Evolutionary conservation across 2,113 vertebrate species (phyloP).

Genomic region (Uropsilus gracilis): DNA sequence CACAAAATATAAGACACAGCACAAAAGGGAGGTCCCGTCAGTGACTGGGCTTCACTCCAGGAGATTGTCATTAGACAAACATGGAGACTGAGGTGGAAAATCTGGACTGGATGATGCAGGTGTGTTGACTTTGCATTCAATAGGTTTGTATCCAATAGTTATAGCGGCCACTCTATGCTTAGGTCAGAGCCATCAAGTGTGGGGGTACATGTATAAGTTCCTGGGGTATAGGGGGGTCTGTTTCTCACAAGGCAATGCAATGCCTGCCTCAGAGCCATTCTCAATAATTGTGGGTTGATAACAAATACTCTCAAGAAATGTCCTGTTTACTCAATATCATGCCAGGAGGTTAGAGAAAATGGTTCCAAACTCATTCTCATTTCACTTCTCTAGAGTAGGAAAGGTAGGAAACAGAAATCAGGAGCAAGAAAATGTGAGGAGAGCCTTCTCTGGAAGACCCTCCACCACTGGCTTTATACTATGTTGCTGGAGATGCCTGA

Average conservation of each 20-base stretch:
- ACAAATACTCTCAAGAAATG: neutral
- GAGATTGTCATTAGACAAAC: neutral
- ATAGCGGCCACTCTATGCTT: accelerated
- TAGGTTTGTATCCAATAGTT: accelerated
- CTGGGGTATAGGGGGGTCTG: accelerated
- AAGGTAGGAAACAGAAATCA: neutral
- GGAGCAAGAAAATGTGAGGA: neutral
- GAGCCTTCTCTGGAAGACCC: no score
- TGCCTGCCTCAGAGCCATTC: neutral
- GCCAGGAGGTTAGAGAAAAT: neutral
- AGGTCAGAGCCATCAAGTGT: neutral
- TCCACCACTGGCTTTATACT: accelerated
- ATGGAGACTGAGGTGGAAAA: neutral
- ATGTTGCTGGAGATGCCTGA: neutral
- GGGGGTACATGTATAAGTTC: accelerated
- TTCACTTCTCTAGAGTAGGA: neutral
- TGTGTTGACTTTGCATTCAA: neutral
- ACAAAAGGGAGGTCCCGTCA: neutral
- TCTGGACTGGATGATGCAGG: neutral
- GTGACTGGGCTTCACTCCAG: neutral
- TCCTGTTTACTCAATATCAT: neutral
- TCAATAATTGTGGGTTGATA: no score
- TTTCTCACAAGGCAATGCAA: accelerated
- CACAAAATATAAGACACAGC: neutral
- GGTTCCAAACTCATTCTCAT: neutral